Conservation (phyloP, 1,140 invertebrate genomes). For the Plutomurus gul region DNA sequence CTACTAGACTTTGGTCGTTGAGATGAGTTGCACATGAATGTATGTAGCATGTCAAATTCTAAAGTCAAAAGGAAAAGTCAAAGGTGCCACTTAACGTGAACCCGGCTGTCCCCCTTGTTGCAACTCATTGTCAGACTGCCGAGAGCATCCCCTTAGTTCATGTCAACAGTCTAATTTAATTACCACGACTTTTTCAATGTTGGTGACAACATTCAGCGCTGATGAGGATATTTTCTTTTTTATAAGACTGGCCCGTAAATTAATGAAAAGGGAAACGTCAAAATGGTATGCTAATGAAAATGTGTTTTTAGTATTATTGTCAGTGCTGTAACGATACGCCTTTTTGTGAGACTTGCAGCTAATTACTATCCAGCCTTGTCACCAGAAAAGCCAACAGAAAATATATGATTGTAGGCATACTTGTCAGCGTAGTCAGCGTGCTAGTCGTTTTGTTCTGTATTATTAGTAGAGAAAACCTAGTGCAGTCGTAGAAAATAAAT, state of each 20-base stretch:
- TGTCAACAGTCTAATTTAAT: constrained; percentile 18
- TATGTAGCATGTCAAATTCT: background rate
- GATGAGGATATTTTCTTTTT: background rate
- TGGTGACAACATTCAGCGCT: background rate
- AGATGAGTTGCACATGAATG: constrained; percentile 5
- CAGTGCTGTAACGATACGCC: too few relatives aligned
- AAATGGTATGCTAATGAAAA: background rate
- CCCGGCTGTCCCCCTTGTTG: constrained; percentile 1
- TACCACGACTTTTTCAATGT: constrained; percentile 16
- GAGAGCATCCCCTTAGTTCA: background rate
- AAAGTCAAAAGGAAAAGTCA: constrained; percentile 11
- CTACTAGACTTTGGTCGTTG: background rate
- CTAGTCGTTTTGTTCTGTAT: too few relatives aligned
- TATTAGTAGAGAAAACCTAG: too few relatives aligned
- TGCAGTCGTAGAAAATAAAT: too few relatives aligned
- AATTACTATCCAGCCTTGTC: too few relatives aligned
- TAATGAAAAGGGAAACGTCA: background rate
- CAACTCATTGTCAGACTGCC: background rate
- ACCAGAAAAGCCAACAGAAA: too few relatives aligned
- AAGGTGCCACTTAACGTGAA: constrained; percentile 18
- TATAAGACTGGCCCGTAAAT: background rate
- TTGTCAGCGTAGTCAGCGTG: too few relatives aligned
- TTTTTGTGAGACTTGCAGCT: too few relatives aligned
- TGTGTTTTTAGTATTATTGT: too few relatives aligned
- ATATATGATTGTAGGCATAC: too few relatives aligned